Evolutionary conservation across 2,797 vertebrate species (phyloP).

Genomic region (Thunnus albacares): DNA sequence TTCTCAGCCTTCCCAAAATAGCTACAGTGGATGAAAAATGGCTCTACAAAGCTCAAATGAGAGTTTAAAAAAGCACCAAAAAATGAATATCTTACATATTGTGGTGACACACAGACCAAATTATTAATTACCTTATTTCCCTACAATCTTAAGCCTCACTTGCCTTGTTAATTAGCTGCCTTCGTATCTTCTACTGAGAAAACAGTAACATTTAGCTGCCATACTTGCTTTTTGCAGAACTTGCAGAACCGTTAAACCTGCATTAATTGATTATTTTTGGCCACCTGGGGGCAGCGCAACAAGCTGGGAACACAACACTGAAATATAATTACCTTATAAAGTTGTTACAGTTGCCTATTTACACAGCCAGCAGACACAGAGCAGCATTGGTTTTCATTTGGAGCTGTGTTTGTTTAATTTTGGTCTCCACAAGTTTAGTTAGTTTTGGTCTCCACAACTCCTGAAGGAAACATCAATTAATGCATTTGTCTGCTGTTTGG

Average conservation of each 20-base stretch:
- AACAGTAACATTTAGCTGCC: background rate
- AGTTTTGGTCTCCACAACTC: no score
- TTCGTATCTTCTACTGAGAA: background rate
- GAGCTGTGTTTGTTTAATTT: no score
- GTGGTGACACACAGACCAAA: background rate
- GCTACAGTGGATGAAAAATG: background rate
- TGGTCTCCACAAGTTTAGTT: no score
- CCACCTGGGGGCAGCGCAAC: background rate
- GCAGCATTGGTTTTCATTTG: no score
- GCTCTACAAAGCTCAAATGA: background rate
- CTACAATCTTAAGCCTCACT: background rate
- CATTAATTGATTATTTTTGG: background rate
- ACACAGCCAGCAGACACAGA: no score
- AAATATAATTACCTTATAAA: background rate
- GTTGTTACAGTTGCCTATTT: no score
- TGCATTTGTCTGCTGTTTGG: no score
- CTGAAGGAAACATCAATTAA: no score
- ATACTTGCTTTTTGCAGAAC: background rate
- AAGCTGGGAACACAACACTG: background rate
- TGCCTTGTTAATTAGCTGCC: background rate
- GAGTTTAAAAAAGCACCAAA: background rate
- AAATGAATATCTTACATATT: background rate
- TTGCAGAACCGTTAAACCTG: background rate
- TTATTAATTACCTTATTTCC: background rate
- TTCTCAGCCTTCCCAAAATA: background rate